A percentile compares a stretch with the other conserved stretches of the same genome.
Conservation (phyloP, 2,113 vertebrate genomes). For the Xyliphius kryptos region DNA sequence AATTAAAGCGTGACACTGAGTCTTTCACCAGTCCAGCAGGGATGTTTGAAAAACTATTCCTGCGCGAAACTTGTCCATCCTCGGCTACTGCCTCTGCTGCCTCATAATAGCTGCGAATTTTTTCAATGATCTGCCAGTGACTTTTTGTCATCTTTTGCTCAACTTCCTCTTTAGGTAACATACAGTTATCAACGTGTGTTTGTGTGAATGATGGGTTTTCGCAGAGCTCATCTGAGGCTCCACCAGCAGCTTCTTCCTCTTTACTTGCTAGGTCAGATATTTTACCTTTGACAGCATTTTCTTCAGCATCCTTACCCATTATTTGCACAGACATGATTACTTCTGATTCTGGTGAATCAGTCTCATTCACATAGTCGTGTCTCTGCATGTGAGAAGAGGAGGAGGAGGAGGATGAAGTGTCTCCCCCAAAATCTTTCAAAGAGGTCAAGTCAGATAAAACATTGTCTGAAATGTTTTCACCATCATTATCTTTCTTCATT, state of each 20-base stretch:
- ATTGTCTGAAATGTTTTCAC: too few relatives aligned
- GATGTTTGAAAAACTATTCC: conserved; percentile 62
- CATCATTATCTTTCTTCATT: too few relatives aligned
- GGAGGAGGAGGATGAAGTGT: too few relatives aligned
- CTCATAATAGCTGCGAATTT: conserved; percentile 73
- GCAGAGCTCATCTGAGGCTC: neutral
- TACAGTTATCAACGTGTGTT: neutral
- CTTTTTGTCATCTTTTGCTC: conserved; percentile 41
- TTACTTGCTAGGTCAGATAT: too few relatives aligned
- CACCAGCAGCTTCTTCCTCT: neutral
- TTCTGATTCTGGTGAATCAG: too few relatives aligned
- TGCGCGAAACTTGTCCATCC: conserved; percentile 27
- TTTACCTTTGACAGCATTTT: too few relatives aligned
- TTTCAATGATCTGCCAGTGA: conserved; percentile 70
- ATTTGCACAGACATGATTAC: too few relatives aligned
- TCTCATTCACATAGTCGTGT: too few relatives aligned
- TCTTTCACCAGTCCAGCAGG: conserved; percentile 65
- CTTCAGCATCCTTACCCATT: too few relatives aligned
- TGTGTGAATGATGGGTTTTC: neutral
- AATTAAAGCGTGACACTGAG: conserved; percentile 59
- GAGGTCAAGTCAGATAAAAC: too few relatives aligned
- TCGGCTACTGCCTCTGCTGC: conserved; percentile 50
- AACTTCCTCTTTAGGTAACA: conserved; percentile 22
- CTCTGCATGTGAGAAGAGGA: too few relatives aligned
- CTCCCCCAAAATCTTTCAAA: too few relatives aligned